Base-by-base conservation (phyloP, 1,140 invertebrate genomes). In the Agrilus planipennis region DNA sequence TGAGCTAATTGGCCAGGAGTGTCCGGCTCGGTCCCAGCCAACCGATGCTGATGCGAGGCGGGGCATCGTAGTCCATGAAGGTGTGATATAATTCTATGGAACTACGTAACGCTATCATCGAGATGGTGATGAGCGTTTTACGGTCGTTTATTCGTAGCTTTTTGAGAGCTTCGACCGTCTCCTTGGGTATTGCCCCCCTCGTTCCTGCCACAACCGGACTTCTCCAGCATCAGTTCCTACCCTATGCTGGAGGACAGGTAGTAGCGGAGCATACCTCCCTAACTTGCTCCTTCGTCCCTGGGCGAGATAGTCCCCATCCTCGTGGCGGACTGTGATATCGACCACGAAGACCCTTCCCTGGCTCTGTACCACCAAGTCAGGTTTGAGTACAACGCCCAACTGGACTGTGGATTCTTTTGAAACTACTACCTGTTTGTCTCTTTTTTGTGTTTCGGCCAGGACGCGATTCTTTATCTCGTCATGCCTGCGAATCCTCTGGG, bases 161-260 rank as follows among this genome's bases (percentile, higher is more conserved):
- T 3, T 20, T 30, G 6, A 61, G 41, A 9, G 34, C 35, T 2
- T 17, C 11, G 17, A 41, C 18, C 18, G 54, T 61, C n/a, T 27
- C 39, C 39, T 35, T 42, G 35, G 57, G 57, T 34, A 57, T 47
- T 14, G 50, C 49, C 29, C 57, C 59, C 42, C 59, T 44, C 21
- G 51, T 52, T 14, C 57, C 55, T 21, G 58, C 48, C 25, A 60
- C 50, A 14, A 58, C 45, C 15, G 58, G 54, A 18, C 54, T 36
- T 42, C 34, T n/a, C 25, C 45, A 11, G 23, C n/a, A 14, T 9
- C 31, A 1, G 38, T 25, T 6, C 41, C 39, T 12, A 45, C 41
- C 18, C 30, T 4, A 6, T 23, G n/a, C n/a, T n/a, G n/a, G n/a
- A n/a, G n/a, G n/a, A n/a, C n/a, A n/a, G n/a, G n/a, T n/a, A n/a